Evolutionary conservation across 2,113 vertebrate genomes (phyloP), one percentile per base, ranked within the genome.

Genomic region (Mastomys coucha): DNA sequence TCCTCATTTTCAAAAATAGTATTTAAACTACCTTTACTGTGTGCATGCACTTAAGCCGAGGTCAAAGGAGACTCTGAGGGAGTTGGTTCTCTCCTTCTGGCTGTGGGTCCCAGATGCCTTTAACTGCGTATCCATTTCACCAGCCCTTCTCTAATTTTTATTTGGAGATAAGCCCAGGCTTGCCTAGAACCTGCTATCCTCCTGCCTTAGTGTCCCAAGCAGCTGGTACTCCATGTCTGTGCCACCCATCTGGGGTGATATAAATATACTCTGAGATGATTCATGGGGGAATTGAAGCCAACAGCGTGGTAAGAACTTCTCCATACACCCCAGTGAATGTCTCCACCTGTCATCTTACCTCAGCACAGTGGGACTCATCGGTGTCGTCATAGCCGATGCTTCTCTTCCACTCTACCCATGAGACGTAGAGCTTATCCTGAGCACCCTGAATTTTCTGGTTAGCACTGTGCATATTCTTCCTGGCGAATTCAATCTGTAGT

Each of bases 401-500:
- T 96, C 98, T 99, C 96, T 97, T 99, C 99, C 99, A 99, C 53
- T 98, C 98, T 93, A 98, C 95, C 98, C 99, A 98, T 2, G 98
- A 98, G 14, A 98, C 95, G 82, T 94, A 98, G 2, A 99, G 95
- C 93, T 99, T 99, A 65, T 99, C 98, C 94, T 99, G 99, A 36
- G 99, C 98, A 97, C 97, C 97, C 93, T 99, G 98, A 91, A 99
- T 97, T 96, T 98, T 99, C 98, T 99, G 98, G 98, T 99, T 99
- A 85, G 99, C 99, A 96, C 97, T 98, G 91, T 98, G 97, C 89
- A 99, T 95, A 36, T 99, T 99, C 97, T 98, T 99, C 95, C 98
- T 99, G 98, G 99, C 98, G 95, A 99, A 98, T 93, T 99, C 99
- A 92, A 99, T 99, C 99, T 99, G 92, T 93, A 97, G 45, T n/a